phyloP scores from a whole-genome alignment of 2,888 invertebrate genomes.

The Pammene aurita region DNA sequence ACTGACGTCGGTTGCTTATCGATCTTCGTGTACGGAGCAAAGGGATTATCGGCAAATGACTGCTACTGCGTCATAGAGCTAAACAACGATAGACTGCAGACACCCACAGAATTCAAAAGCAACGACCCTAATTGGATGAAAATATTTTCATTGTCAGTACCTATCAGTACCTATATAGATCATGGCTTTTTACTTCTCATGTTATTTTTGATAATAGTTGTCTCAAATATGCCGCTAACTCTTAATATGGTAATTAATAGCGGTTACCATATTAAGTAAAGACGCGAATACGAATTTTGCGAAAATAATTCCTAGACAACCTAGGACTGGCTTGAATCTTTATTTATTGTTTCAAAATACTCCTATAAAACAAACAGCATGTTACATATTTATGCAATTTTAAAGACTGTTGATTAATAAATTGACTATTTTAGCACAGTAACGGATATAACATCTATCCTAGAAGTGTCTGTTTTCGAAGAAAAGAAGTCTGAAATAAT shows the following conservation, averaged over 20 bases:
- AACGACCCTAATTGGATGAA: constrained; percentile 98
- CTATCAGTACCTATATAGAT: no score
- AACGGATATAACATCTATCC: constrained; percentile 95
- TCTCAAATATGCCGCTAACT: no score
- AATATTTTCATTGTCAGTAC: constrained; percentile 96
- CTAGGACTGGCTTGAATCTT: no score
- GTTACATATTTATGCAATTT: not conserved
- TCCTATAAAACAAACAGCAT: no score
- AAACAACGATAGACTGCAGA: constrained; percentile 95
- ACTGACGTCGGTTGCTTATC: constrained; percentile 94
- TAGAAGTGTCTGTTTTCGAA: constrained; percentile 96
- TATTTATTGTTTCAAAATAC: no score
- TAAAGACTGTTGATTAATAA: not conserved
- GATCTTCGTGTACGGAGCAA: constrained; percentile 92
- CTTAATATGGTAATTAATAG: no score
- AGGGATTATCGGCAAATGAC: constrained; percentile 93
- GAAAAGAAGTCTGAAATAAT: constrained; percentile 98
- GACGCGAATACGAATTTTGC: no score
- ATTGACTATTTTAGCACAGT: constrained; percentile 85
- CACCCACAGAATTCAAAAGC: constrained; percentile 98
- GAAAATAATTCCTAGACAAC: no score
- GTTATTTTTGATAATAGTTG: no score
- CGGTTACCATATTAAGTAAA: no score
- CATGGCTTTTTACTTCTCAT: not conserved
- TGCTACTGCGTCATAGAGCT: constrained; percentile 97